Evolutionary conservation across 2,113 vertebrate genomes (phyloP).

Genomic region (Neotoma lepida): DNA sequence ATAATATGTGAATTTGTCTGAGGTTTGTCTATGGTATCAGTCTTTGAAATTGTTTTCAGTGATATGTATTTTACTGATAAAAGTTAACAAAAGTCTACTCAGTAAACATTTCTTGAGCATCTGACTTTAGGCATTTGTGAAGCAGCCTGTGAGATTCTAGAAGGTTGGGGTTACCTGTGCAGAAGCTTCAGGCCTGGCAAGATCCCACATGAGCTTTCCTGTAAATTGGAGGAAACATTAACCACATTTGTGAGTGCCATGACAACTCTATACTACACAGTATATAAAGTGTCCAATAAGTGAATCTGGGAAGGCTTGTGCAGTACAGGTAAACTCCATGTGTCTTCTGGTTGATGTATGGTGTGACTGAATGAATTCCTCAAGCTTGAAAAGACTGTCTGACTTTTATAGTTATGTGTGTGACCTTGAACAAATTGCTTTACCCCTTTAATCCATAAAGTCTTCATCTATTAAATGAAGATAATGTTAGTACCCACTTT

Average conservation of each 20-base stretch:
- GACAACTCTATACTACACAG: background rate
- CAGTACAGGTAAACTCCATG: background rate
- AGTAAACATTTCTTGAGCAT: constrained; percentile 36
- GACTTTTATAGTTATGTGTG: constrained; percentile 29
- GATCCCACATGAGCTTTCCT: background rate
- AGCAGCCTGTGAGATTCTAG: background rate
- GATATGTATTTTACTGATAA: constrained; percentile 6
- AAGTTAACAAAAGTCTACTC: background rate
- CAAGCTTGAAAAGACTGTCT: background rate
- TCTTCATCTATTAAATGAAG: constrained; percentile 48
- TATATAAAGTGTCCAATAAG: background rate
- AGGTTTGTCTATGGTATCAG: background rate
- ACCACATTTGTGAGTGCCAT: background rate
- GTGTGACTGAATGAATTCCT: background rate
- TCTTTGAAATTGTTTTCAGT: background rate
- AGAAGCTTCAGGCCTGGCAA: background rate
- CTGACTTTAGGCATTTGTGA: background rate
- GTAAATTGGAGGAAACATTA: background rate
- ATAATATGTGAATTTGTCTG: background rate
- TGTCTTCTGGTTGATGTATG: constrained; percentile 36
- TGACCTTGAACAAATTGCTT: constrained; percentile 49
- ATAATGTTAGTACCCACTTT: background rate
- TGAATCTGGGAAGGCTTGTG: background rate
- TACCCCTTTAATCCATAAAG: constrained; percentile 1
- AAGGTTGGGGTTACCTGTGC: background rate